Base-by-base conservation (phyloP, 2,888 invertebrate genomes). In the Hecatera dysodea region DNA sequence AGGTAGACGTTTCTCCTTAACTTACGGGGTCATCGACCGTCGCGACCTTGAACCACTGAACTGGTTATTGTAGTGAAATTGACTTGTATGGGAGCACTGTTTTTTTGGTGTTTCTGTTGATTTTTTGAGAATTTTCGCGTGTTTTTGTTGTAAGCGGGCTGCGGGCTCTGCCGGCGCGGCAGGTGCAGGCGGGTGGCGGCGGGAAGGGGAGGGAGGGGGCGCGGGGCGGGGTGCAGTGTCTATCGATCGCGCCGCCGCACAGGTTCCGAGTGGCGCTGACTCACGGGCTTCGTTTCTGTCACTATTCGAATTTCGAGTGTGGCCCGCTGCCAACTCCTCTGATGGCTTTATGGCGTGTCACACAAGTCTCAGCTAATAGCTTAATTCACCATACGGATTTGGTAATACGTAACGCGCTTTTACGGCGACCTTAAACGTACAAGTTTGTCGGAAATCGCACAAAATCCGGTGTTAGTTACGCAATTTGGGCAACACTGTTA, bases 201-300 rank as follows among this genome's bases (percentile, higher is more conserved):
- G 87, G 36, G 9, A 79, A 82, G 85, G 87, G 36, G 9, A 79
- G 82, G 85, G 86, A 84, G 76, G 89, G 74, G 72, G 85, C 86
- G 64, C 64, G 82, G 84, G 86, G 86, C 84, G 78, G 90, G 91
- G 92, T 92, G 92, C 91, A 92, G 91, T 90, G 88, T 91, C 91
- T 95, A 95, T 95, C 93, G 95, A 95, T 95, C 95, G 94, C 92
- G 93, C 92, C 91, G 93, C 87, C 93, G 93, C 93, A 90, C 90
- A 88, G 92, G 90, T 90, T 90, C 90, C 90, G 88, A 86, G 90
- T 89, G 88, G 86, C 88, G 93, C 92, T 93, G 94, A 94, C 92
- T 94, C 94, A 93, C 93, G 87, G 90, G 88, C 90, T 87, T 87
- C 86, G 77, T 75, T 84, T 87, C 90, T 90, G 90, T 92, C 91